Conservation (phyloP, 2,797 vertebrate genomes). For the Cossypha caffra region DNA sequence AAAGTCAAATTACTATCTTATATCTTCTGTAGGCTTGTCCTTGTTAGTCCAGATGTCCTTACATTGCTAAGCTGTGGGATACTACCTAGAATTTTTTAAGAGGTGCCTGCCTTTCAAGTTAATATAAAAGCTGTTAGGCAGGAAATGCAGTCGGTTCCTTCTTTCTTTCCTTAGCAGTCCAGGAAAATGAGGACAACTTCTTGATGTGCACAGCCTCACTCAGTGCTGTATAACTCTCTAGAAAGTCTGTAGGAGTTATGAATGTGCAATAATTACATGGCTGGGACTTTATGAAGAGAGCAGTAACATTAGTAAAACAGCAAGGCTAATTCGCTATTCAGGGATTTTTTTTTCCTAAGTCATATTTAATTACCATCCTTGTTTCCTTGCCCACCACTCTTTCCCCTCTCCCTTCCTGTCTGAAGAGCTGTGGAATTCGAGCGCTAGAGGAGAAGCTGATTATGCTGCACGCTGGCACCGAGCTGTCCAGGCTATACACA, state of each 20-base stretch:
- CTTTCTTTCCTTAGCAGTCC: not conserved
- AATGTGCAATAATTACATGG: constrained; percentile 31
- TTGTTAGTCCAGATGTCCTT: not conserved
- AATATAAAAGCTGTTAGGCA: not conserved
- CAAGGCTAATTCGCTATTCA: constrained; percentile 53
- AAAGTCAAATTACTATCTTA: not conserved
- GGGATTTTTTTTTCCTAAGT: constrained; percentile 15
- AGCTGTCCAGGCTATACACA: constrained; percentile 54
- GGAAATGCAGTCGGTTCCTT: not conserved
- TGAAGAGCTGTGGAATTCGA: constrained; percentile 52
- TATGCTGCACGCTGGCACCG: constrained; percentile 31
- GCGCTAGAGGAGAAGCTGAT: constrained; percentile 22
- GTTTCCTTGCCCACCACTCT: constrained; percentile 16
- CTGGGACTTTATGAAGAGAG: constrained; percentile 1
- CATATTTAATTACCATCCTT: constrained; percentile 59
- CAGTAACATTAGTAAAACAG: constrained; percentile 18
- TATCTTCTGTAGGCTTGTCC: not conserved
- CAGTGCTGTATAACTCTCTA: not conserved
- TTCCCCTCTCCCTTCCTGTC: not conserved
- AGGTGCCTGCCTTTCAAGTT: not conserved
- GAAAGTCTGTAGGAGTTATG: constrained; percentile 16
- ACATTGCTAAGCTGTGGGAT: not conserved
- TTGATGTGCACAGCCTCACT: not conserved
- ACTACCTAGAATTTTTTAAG: not conserved
- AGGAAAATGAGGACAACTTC: not conserved